Conservation (phyloP, 2,888 invertebrate genomes). For the Aspidiotus destructor region DNA sequence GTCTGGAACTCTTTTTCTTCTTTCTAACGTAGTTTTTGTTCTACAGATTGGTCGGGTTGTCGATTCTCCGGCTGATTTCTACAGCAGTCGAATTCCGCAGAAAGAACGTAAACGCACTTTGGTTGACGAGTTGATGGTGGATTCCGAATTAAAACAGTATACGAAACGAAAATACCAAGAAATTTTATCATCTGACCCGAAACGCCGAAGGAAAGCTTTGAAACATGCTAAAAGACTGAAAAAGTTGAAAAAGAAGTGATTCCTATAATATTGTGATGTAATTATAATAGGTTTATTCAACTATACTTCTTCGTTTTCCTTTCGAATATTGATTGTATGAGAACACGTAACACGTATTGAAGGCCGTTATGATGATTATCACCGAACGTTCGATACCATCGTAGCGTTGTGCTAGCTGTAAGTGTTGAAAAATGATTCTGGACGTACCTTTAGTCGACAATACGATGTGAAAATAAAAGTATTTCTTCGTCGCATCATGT, state of each 20-base stretch:
- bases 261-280: too few relatives aligned
- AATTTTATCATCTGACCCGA: constrained; percentile 60
- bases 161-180: constrained; percentile 72
- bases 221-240: constrained; percentile 59
- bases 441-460: too few relatives aligned
- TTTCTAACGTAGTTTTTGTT: constrained; percentile 22
- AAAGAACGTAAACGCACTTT: constrained; percentile 80
- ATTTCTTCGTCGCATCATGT: too few relatives aligned
- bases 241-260: constrained; percentile 48
- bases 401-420: too few relatives aligned
- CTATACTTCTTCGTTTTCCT: too few relatives aligned
- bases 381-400: too few relatives aligned
- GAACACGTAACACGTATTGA: too few relatives aligned
- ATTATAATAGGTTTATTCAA: too few relatives aligned
- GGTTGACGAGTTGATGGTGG: constrained; percentile 85
- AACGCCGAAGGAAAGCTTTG: constrained; percentile 58
- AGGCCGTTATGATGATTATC: too few relatives aligned
- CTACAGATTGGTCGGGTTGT: constrained; percentile 65
- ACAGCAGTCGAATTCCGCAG: constrained; percentile 68
- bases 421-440: too few relatives aligned
- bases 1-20: not conserved
- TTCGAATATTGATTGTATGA: too few relatives aligned
- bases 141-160: constrained; percentile 72
- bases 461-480: too few relatives aligned
- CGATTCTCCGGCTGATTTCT: constrained; percentile 80